Base-by-base conservation (phyloP, 1,140 invertebrate species). In the Diabrotica virgifera region DNA sequence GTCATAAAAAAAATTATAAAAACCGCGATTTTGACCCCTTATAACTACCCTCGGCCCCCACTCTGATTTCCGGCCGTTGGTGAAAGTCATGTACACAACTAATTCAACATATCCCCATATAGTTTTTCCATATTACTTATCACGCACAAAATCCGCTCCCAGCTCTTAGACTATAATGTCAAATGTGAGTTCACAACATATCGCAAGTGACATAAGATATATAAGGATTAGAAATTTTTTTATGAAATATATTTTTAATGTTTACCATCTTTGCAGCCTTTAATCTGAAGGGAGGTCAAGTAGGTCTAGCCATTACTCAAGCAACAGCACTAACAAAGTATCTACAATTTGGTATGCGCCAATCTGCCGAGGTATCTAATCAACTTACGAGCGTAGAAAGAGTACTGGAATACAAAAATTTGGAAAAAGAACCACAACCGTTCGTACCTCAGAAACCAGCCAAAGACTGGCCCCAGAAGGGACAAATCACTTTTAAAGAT, bases 351-450 rank as follows among this genome's bases (percentile, higher is more conserved):
- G 86, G 85, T 37, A 86, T 90, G 70, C 77, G 88, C 58, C 87
- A 90, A 71, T 84, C 82, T 66, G 86, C 90, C 0, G 91, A 93
- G 77, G 88, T 92, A 46, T 85, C 90, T 58, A 93, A 91, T 77
- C 86, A 88, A 67, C 85, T 93, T 82, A 92, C 90, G 74, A 86
- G 88, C 0, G 90, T 92, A 0, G 91, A 93, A 79, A 81, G 91
- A 72, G 83, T 92, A 0, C 63, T 92, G 0, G 90, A 93, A 70
- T 94, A 93, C 72, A 86, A 85, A 0, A 79, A 82, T 5, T 70
- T 92, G 14, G 70, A 82, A 5, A 76, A 82, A 6, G 87, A 89
- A 67, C 71, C 84, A 4, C 85, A 85, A 76, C 66, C 73, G 53
- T 82, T 84, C 69, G 76, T 62, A 11, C 69, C 68, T 40, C 74